Conservation (phyloP, 2,113 vertebrate species). For the Ahaetulla prasina region DNA sequence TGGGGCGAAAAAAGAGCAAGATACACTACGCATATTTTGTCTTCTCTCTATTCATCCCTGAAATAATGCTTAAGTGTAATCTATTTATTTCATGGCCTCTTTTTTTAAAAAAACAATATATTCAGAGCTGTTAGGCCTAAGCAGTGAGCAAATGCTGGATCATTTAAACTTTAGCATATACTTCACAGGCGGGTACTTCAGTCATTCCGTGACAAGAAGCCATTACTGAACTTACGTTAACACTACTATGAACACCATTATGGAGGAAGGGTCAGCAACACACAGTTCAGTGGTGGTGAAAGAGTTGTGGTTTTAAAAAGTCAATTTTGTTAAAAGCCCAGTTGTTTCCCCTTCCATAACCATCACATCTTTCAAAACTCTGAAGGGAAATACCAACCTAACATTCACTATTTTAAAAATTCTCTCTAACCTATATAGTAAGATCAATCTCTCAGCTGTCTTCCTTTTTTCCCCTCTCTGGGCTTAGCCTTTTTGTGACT, state of each 20-base stretch:
- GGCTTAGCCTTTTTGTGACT: background rate
- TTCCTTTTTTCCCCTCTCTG: background rate
- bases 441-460: background rate
- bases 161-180: slow-evolving; percentile 68
- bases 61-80: background rate
- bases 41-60: background rate
- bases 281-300: slow-evolving; percentile 46
- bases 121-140: slow-evolving; percentile 63
- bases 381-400: slow-evolving; percentile 29
- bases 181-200: slow-evolving; percentile 61
- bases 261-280: slow-evolving; percentile 49
- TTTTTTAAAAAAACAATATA: slow-evolving; percentile 47
- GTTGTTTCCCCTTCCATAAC: slow-evolving; percentile 57
- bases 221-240: slow-evolving; percentile 66
- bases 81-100: slow-evolving; percentile 13
- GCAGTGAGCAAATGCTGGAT: slow-evolving; percentile 57
- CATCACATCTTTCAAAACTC: slow-evolving; percentile 62
- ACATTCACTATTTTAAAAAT: slow-evolving; percentile 44
- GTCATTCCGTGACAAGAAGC: slow-evolving; percentile 61
- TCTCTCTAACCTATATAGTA: background rate
- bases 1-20: background rate
- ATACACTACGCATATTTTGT: background rate
- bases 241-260: slow-evolving; percentile 45
- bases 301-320: slow-evolving; percentile 42
- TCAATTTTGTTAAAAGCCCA: slow-evolving; percentile 70